Conservation (phyloP, 2,888 invertebrate genomes). For the Mythimna impura region DNA sequence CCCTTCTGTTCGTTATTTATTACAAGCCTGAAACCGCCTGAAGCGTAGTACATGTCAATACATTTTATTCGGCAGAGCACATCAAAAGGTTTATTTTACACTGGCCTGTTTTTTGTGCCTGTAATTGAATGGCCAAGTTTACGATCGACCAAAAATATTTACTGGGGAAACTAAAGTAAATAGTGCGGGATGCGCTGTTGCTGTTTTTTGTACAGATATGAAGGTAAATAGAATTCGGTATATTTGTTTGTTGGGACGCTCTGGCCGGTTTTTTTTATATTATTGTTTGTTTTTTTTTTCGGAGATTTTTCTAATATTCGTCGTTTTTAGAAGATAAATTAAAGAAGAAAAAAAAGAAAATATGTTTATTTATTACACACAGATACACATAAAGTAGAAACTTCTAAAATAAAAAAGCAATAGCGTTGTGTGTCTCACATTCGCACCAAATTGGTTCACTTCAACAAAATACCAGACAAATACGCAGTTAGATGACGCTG, state of each 20-base stretch:
- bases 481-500: too few relatives aligned
- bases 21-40: constrained; percentile 44
- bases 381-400: too few relatives aligned
- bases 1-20: constrained; percentile 39
- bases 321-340: too few relatives aligned
- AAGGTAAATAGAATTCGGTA: constrained; percentile 46
- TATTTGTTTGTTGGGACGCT: constrained; percentile 37
- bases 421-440: too few relatives aligned
- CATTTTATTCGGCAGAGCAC: constrained; percentile 72
- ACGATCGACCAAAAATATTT: constrained; percentile 78
- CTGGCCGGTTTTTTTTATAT: too few relatives aligned
- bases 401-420: too few relatives aligned
- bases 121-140: constrained; percentile 84
- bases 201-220: constrained; percentile 44
- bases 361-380: too few relatives aligned
- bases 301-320: too few relatives aligned
- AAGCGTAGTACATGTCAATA: constrained; percentile 75
- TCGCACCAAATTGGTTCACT: too few relatives aligned
- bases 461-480: too few relatives aligned
- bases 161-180: constrained; percentile 73
- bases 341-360: too few relatives aligned
- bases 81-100: constrained; percentile 83
- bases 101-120: constrained; percentile 77
- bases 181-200: constrained; percentile 58
- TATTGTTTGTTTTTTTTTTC: neutral